These are phyloP conservation scores for Molorchus minor DNA, from an alignment of 2,888 invertebrate genomes.

Conservation along the genomic window DNA sequence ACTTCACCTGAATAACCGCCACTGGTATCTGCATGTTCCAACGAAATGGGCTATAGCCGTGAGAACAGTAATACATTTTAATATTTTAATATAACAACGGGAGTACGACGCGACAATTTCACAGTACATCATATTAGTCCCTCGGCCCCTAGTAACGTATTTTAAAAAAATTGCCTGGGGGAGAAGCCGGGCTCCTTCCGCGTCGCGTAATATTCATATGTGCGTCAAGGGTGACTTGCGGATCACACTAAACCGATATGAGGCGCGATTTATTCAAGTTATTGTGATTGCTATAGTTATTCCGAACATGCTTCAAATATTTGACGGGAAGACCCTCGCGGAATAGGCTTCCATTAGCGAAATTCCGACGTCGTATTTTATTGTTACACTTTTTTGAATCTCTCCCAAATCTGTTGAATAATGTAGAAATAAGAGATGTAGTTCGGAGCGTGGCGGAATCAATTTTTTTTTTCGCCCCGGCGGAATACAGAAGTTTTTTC, in stretches of 20 bases:
- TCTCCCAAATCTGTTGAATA: background rate
- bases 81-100: too few relatives aligned
- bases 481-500: too few relatives aligned
- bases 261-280: constrained; percentile 28
- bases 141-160: constrained; percentile 17
- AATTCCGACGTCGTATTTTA: constrained; percentile 12
- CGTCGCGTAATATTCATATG: constrained; percentile 11
- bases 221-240: constrained; percentile 7
- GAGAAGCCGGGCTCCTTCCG: background rate
- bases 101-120: too few relatives aligned
- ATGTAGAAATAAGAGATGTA: too few relatives aligned
- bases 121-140: too few relatives aligned
- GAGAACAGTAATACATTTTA: too few relatives aligned
- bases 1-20: too few relatives aligned
- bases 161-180: constrained; percentile 22
- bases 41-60: too few relatives aligned
- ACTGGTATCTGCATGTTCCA: too few relatives aligned
- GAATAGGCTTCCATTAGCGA: constrained; percentile 18
- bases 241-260: constrained; percentile 24
- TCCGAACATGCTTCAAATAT: constrained; percentile 27
- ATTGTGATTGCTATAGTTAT: constrained; percentile 24
- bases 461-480: too few relatives aligned
- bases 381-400: background rate
- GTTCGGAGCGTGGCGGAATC: too few relatives aligned
- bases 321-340: constrained; percentile 22